phyloP scores from a whole-genome alignment of 2,888 invertebrate species.

The Microdon myrmicae region DNA sequence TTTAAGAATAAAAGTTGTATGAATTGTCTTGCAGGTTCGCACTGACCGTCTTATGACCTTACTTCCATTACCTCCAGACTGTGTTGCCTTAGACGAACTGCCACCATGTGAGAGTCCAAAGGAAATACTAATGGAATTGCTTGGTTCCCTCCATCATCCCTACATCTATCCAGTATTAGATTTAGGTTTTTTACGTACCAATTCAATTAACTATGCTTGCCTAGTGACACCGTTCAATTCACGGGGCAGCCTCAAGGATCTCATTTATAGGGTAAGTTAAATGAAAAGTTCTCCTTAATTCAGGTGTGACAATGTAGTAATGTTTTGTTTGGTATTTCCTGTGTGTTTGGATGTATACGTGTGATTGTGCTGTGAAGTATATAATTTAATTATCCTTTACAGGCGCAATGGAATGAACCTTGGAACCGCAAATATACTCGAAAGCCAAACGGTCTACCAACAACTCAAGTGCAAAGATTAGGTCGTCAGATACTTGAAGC shows the following conservation, averaged over 20 bases:
- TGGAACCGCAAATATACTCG: constrained; percentile 81
- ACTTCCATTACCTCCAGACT: constrained; percentile 66
- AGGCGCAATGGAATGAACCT: constrained; percentile 84
- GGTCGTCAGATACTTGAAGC: constrained; percentile 90
- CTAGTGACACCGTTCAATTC: constrained; percentile 85
- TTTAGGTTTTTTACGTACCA: constrained; percentile 76
- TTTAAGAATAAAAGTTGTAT: neutral
- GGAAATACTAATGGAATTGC: constrained; percentile 80
- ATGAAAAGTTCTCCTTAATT: too few relatives aligned
- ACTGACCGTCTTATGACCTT: constrained; percentile 67
- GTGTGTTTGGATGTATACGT: constrained; percentile 1
- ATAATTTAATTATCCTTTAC: constrained; percentile 51
- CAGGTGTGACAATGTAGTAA: too few relatives aligned
- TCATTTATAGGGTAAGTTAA: constrained; percentile 81
- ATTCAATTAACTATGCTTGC: constrained; percentile 74
- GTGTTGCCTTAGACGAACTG: constrained; percentile 67
- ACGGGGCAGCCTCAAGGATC: constrained; percentile 87
- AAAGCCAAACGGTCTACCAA: constrained; percentile 75
- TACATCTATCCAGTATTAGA: constrained; percentile 92
- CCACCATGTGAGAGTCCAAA: constrained; percentile 74
- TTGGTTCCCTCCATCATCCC: constrained; percentile 89
- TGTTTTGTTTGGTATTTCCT: too few relatives aligned
- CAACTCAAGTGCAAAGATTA: constrained; percentile 85
- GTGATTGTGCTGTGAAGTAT: constrained; percentile 10
- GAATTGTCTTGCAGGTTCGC: constrained; percentile 59